Evolutionary conservation across 2,113 vertebrate genomes (phyloP).

Genomic region (Narcine bancroftii): DNA sequence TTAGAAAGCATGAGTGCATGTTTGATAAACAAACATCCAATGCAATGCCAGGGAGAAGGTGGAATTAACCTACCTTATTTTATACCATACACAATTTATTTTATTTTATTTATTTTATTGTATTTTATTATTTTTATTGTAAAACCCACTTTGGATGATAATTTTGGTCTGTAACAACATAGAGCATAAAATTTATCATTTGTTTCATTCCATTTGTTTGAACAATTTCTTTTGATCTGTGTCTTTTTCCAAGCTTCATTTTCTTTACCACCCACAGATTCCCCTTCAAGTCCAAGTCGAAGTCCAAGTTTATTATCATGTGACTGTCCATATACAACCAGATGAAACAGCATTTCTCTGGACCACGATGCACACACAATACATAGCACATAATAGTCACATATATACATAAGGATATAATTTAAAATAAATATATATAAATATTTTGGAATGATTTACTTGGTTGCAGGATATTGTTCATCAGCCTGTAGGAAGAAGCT

Average conservation of each 20-base stretch:
- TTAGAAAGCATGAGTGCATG: background rate
- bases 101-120: background rate
- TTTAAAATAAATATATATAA: no score
- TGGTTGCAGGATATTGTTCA: no score
- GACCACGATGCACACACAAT: no score
- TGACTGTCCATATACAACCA: no score
- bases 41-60: background rate
- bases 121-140: background rate
- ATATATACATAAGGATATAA: no score
- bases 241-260: background rate
- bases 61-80: background rate
- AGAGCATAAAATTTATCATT: background rate
- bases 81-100: background rate
- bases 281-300: no score
- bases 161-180: background rate
- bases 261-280: background rate
- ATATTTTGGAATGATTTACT: no score
- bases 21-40: background rate
- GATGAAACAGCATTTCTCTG: no score
- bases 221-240: background rate
- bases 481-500: no score
- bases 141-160: background rate
- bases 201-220: background rate
- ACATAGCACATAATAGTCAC: no score
- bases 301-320: no score